A percentile compares a stretch with the other conserved stretches of the same genome.
These are phyloP conservation scores for Desmophyllum pertusum DNA, from an alignment of 92 coral and sea anemone species.

Conservation along the genomic window DNA sequence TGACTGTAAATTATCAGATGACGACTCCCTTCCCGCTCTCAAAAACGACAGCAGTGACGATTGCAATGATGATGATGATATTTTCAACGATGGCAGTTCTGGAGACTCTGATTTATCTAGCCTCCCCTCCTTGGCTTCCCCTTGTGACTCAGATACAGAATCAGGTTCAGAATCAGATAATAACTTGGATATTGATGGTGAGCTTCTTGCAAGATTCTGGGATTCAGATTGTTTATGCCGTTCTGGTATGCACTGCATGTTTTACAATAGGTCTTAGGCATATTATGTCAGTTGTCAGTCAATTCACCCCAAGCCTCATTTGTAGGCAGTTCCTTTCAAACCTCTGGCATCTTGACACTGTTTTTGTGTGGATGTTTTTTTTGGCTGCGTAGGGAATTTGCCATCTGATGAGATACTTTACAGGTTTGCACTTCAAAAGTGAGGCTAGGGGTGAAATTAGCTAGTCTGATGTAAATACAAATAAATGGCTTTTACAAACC, in stretches of 20 bases:
- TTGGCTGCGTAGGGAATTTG: no score
- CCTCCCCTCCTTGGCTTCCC: slow-evolving; percentile 19
- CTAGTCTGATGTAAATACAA: no score
- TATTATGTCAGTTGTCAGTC: no score
- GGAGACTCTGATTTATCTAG: neutral
- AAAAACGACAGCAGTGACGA: slow-evolving; percentile 37
- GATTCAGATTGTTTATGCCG: neutral
- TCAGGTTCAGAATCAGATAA: slow-evolving; percentile 12
- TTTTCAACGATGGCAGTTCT: neutral
- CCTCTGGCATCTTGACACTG: no score
- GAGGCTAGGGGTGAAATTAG: no score
- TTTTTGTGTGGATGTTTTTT: no score
- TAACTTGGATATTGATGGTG: neutral
- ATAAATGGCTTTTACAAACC: neutral
- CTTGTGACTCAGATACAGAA: slow-evolving; percentile 22
- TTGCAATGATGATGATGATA: slow-evolving; percentile 22
- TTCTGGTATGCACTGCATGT: neutral
- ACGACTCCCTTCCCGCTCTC: slow-evolving; percentile 29
- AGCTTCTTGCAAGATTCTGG: neutral
- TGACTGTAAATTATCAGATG: slow-evolving; percentile 9
- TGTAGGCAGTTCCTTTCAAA: no score
- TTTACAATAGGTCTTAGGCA: no score
- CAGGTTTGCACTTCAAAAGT: no score
- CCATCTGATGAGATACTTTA: no score
- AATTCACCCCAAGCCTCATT: no score